Evolutionary conservation across 2,113 vertebrate species (phyloP).

Genomic region (Hydropotes inermis): DNA sequence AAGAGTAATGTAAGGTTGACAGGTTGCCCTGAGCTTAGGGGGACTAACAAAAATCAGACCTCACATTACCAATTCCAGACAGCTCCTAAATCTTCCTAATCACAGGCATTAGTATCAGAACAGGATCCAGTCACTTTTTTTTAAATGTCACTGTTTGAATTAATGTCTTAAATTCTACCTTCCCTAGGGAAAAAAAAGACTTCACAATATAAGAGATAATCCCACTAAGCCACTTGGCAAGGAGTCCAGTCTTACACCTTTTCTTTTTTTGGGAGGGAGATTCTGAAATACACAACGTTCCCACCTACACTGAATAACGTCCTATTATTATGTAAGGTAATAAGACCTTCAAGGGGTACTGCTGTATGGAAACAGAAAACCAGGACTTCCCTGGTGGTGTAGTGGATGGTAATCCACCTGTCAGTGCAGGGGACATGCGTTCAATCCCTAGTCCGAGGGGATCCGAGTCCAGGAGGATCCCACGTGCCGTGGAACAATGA

Average conservation of each 20-base stretch:
- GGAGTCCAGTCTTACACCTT: background rate
- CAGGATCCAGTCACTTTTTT: background rate
- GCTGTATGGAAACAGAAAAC: background rate
- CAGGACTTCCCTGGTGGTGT: background rate
- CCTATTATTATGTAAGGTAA: slow-evolving; percentile 18
- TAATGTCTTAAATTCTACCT: slow-evolving; percentile 41
- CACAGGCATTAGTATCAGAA: slow-evolving; percentile 11
- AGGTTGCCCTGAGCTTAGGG: background rate
- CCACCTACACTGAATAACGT: background rate
- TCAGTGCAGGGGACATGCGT: background rate
- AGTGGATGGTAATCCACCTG: background rate
- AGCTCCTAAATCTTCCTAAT: background rate
- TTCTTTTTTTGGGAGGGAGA: background rate
- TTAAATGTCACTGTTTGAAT: background rate
- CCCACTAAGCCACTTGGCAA: slow-evolving; percentile 1
- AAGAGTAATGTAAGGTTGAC: background rate
- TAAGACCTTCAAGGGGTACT: background rate
- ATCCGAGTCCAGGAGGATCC: background rate
- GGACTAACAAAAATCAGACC: background rate
- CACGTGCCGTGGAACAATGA: background rate
- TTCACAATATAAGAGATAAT: slow-evolving; percentile 11
- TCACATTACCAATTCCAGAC: background rate
- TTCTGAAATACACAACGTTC: slow-evolving; percentile 11
- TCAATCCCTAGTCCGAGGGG: background rate
- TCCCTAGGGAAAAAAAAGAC: slow-evolving; percentile 21